Evolutionary conservation across 2,888 invertebrate species (phyloP).

Genomic region (Drosophila limbata): DNA sequence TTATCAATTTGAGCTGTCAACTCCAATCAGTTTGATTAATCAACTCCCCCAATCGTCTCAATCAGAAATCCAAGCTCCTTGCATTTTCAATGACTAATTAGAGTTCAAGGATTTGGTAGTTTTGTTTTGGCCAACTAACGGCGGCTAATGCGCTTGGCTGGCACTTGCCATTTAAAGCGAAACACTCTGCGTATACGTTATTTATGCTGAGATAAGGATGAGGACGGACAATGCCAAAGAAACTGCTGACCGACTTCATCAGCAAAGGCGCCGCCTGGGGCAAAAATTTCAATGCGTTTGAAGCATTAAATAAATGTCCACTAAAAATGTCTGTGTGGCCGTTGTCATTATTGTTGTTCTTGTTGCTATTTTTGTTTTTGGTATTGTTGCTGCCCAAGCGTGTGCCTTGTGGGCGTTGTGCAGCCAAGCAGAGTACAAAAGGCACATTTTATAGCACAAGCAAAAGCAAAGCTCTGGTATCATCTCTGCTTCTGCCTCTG

Average conservation of each 20-base stretch:
- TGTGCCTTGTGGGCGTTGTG: constrained; percentile 67
- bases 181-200: constrained; percentile 31
- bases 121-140: constrained; percentile 10
- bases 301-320: constrained; percentile 78
- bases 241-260: constrained; percentile 67
- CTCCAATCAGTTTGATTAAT: constrained; percentile 39
- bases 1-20: constrained; percentile 51
- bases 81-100: constrained; percentile 33
- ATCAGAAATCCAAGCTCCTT: neutral
- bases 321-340: constrained; percentile 72
- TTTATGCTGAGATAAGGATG: constrained; percentile 43
- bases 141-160: constrained; percentile 38
- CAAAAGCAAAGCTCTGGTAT: constrained; percentile 4
- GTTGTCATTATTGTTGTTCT: constrained; percentile 28
- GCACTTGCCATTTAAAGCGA: constrained; percentile 25
- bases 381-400: constrained; percentile 40
- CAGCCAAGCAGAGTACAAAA: constrained; percentile 57
- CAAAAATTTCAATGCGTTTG: constrained; percentile 77
- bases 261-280: constrained; percentile 67
- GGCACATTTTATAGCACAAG: constrained; percentile 52
- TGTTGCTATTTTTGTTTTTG: constrained; percentile 29
- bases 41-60: constrained; percentile 20
- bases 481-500: neutral
- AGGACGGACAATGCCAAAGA: constrained; percentile 33
- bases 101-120: constrained; percentile 13